Base-by-base conservation (phyloP, 1,140 invertebrate species). In the Papilio aristodemus region DNA sequence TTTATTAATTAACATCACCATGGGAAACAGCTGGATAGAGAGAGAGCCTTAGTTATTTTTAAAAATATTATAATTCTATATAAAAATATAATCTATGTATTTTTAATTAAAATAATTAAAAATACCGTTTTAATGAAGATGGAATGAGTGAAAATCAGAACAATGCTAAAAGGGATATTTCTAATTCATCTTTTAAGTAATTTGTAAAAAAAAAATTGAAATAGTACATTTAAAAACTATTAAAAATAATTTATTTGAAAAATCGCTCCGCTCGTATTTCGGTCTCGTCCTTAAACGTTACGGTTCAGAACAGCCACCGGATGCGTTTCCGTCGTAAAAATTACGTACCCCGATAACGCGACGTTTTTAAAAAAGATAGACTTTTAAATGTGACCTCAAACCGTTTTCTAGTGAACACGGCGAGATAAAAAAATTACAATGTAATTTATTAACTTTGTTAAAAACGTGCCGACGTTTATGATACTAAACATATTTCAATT, bases 301-400 rank as follows among this genome's bases (percentile, higher is more conserved):
- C 63, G 63, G 63, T 46, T 43, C 25, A 41, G 22, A 32, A 50
- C 63, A 22, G 25, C 27, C 10, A 10, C 41, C 63, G 63, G 63
- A 66, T 66, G 27, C 36, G 25, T 66, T 66, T 66, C 63, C 63
- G 63, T 66, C 63, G 63, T 66, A 66, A 66, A 66, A 46, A 46
- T 66, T 46, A 46, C 14, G 62, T 66, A 46, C 63, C 6, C 41
- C 41, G 39, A 66, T 66, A 66, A 66, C 41, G 63, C 36, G 43
- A 66, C 41, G 63, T 46, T 66, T 66, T 66, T 32, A 36, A 62
- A 39, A 62, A n/a, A 66, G 13, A 60, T 11, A 17, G 59, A 60
- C 59, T 50, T 32, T 50, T 54, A 54, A 54, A 54, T 54, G 46
- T 54, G 59, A 60, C 59, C 59, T 60, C 59, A 60, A 54, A 19